A percentile compares a stretch with the other conserved stretches of the same genome.
phyloP scores from a whole-genome alignment of 1,140 invertebrate genomes.

The Nebria ingens region DNA sequence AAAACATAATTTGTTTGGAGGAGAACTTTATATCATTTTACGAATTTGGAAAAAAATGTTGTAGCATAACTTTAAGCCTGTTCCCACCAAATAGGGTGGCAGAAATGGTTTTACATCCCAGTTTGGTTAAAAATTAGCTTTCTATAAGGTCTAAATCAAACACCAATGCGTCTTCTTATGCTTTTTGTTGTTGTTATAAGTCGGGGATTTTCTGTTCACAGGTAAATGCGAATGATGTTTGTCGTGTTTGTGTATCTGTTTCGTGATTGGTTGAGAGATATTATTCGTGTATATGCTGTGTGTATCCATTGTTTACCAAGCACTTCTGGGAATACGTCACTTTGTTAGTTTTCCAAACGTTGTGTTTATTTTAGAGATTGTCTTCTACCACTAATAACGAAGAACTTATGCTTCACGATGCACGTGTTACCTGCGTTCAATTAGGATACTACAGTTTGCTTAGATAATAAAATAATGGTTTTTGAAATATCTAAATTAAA shows the following conservation, averaged over 20 bases:
- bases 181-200: no score
- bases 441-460: background rate
- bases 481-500: background rate
- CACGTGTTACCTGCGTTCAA: background rate
- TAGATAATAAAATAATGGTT: background rate
- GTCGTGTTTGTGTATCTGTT: background rate
- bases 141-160: no score
- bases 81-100: no score
- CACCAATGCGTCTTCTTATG: no score
- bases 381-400: no score
- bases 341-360: background rate
- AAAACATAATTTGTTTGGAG: background rate
- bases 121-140: no score
- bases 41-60: no score
- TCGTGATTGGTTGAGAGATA: background rate
- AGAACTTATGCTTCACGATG: no score
- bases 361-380: slow-evolving; percentile 6
- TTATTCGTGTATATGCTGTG: no score
- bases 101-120: no score
- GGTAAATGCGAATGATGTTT: background rate
- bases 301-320: background rate
- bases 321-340: background rate
- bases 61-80: no score
- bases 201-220: slow-evolving; percentile 8
- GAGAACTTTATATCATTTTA: background rate